Evolutionary conservation across 2,888 invertebrate genomes (phyloP).

Genomic region (Syrphus vitripennis): DNA sequence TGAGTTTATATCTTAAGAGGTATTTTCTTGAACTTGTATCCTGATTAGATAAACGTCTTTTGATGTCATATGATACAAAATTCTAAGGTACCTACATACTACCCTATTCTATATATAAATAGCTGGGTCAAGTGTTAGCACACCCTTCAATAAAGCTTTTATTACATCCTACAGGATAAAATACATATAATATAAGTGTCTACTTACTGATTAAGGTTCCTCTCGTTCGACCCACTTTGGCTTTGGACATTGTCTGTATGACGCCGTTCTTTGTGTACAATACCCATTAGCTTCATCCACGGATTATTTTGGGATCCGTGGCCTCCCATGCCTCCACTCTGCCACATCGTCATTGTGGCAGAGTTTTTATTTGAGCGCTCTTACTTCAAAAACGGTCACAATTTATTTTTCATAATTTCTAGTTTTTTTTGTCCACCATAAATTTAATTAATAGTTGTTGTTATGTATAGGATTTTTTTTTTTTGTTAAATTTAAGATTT

Average conservation of each 20-base stretch:
- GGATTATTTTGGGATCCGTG: conserved; percentile 91
- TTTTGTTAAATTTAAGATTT: neutral
- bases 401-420: conserved; percentile 54
- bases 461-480: neutral
- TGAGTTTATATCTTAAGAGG: neutral
- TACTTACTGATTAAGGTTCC: conserved; percentile 88
- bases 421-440: conserved; percentile 11
- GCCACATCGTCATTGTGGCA: conserved; percentile 87
- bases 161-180: neutral
- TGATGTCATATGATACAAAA: neutral
- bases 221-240: conserved; percentile 84
- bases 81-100: neutral
- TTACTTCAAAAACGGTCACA: conserved; percentile 43
- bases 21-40: neutral
- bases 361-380: conserved; percentile 70
- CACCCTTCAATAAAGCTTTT: neutral
- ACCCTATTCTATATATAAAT: no score
- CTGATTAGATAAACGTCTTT: neutral
- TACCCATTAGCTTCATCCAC: conserved; percentile 92
- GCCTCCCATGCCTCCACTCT: conserved; percentile 89
- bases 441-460: neutral
- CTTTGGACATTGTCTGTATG: conserved; percentile 85
- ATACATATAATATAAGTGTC: conserved; percentile 21
- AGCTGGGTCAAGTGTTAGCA: conserved; percentile 1
- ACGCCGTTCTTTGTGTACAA: conserved; percentile 88